Evolutionary conservation across 2,797 vertebrate genomes (phyloP).

Genomic region (Lophius americanus): DNA sequence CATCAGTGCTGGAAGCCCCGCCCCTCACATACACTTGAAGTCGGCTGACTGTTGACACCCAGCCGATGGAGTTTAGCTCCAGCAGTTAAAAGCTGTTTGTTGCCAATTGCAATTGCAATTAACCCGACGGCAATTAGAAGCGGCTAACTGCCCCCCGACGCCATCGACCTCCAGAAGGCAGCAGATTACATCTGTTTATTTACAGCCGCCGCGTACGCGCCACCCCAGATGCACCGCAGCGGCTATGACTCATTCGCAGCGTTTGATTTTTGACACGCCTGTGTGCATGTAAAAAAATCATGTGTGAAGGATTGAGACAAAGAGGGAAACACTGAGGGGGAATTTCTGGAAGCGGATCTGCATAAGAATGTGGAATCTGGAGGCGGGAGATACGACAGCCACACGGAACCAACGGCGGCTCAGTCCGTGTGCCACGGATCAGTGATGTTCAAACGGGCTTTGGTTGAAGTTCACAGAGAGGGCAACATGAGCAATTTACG

Average conservation of each 20-base stretch:
- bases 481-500: background rate
- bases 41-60: slow-evolving; percentile 33
- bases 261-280: slow-evolving; percentile 11
- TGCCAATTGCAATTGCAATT: slow-evolving; percentile 59
- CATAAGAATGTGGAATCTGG: background rate
- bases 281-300: background rate
- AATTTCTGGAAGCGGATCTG: background rate
- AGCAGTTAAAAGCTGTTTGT: slow-evolving; percentile 38
- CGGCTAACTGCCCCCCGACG: slow-evolving; percentile 63
- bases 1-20: slow-evolving; percentile 34
- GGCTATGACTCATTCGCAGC: slow-evolving; percentile 24
- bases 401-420: background rate
- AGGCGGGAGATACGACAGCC: background rate
- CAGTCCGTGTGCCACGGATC: background rate
- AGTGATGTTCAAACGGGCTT: background rate
- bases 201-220: slow-evolving; percentile 40
- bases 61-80: slow-evolving; percentile 32
- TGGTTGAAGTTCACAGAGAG: background rate
- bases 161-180: slow-evolving; percentile 64
- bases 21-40: slow-evolving; percentile 20
- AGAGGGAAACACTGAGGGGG: background rate
- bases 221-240: slow-evolving; percentile 25
- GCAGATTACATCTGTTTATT: slow-evolving; percentile 59
- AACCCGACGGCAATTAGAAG: slow-evolving; percentile 58
- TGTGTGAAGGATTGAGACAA: background rate